A percentile compares a stretch with the other conserved stretches of the same genome.
Evolutionary conservation across 2,888 invertebrate genomes (phyloP).

Genomic region (Bellardia bayeri): DNA sequence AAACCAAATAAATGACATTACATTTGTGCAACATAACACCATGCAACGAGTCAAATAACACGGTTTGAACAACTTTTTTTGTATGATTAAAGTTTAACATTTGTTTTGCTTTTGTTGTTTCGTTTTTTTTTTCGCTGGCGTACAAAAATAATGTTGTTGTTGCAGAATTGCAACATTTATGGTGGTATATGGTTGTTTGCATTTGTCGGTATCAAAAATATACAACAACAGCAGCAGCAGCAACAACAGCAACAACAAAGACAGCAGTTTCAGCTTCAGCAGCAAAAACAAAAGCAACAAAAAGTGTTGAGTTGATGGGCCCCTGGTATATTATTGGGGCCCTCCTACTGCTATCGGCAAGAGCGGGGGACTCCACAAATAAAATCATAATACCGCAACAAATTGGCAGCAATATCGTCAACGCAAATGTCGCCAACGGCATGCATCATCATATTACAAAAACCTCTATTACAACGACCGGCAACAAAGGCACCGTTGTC

Average conservation of each 20-base stretch:
- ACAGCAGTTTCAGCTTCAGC: constrained; percentile 34
- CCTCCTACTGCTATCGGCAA: constrained; percentile 84
- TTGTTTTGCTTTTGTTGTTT: neutral
- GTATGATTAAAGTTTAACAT: constrained; percentile 42
- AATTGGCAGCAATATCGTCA: constrained; percentile 76
- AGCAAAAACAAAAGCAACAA: constrained; percentile 65
- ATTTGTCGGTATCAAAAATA: constrained; percentile 56
- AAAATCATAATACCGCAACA: constrained; percentile 82
- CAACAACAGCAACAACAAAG: constrained; percentile 6
- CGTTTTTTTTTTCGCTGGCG: constrained; percentile 49
- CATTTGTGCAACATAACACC: constrained; percentile 5
- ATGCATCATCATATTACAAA: constrained; percentile 77
- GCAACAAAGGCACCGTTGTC: constrained; percentile 72
- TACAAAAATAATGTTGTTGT: constrained; percentile 72
- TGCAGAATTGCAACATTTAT: constrained; percentile 72
- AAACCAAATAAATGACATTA: constrained; percentile 40
- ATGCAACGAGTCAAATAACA: constrained; percentile 38
- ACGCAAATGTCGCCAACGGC: constrained; percentile 75
- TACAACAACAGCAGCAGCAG: constrained; percentile 39
- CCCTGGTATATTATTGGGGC: constrained; percentile 84
- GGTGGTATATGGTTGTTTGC: constrained; percentile 67
- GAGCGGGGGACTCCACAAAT: constrained; percentile 84
- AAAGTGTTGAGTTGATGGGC: constrained; percentile 84
- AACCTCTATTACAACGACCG: constrained; percentile 70
- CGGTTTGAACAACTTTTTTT: neutral